These are phyloP conservation scores for Syngnathoides biaculeatus DNA, from an alignment of 2,113 vertebrate genomes.

Conservation along the genomic window DNA sequence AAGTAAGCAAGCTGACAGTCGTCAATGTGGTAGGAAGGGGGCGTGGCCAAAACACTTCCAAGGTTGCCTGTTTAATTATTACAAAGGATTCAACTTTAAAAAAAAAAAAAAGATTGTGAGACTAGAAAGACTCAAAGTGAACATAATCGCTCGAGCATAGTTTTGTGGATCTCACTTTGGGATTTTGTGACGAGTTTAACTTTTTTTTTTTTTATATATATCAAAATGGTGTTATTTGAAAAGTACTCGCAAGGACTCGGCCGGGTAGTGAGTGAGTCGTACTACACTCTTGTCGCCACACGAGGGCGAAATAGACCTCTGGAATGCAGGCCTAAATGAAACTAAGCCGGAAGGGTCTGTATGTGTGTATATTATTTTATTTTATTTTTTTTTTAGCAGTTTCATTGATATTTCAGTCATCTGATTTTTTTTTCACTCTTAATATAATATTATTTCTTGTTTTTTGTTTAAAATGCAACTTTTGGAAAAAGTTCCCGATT, in stretches of 20 bases:
- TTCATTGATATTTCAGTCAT: too few relatives aligned
- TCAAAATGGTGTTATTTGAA: not conserved
- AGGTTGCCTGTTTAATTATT: not conserved
- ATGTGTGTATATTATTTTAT: too few relatives aligned
- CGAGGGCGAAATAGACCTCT: constrained; percentile 20
- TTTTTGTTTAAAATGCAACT: too few relatives aligned
- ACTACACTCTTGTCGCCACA: constrained; percentile 29
- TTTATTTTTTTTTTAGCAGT: too few relatives aligned
- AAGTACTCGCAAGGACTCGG: too few relatives aligned
- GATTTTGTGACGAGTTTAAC: not conserved
- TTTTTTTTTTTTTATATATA: not conserved
- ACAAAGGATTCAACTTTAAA: not conserved
- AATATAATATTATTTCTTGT: too few relatives aligned
- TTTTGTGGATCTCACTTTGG: not conserved
- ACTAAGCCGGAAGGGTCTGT: too few relatives aligned
- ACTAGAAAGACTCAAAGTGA: not conserved
- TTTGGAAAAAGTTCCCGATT: too few relatives aligned
- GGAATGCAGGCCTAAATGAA: not conserved
- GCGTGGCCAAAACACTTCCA: not conserved
- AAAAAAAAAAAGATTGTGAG: not conserved
- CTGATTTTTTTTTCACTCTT: too few relatives aligned
- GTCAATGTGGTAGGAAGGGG: not conserved
- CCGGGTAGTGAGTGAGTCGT: constrained; percentile 7
- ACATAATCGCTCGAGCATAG: not conserved
- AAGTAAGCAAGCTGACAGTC: not conserved